Percentiles rank a stretch among this genome's conserved stretches.
Evolutionary conservation across 2,888 invertebrate genomes (phyloP).

Genomic region (Baronia brevicornis): DNA sequence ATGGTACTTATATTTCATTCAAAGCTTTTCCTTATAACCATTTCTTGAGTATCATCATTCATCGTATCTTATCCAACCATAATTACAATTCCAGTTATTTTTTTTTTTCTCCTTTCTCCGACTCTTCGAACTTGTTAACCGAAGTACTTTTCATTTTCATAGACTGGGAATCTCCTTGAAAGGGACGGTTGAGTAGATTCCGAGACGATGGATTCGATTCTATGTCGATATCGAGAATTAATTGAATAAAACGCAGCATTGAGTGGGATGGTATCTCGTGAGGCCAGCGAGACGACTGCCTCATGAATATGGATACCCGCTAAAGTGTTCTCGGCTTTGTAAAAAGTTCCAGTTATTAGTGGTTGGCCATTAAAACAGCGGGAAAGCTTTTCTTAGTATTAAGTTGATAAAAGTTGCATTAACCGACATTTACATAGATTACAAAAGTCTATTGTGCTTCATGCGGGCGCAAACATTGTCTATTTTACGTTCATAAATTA

Average conservation of each 20-base stretch:
- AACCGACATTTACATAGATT: too few species aligned
- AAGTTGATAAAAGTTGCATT: too few species aligned
- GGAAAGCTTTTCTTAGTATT: too few species aligned
- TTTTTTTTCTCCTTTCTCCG: conserved; percentile 7
- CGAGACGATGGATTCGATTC: conserved; percentile 27
- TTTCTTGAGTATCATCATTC: too few species aligned
- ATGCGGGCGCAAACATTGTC: too few species aligned
- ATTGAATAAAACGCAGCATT: conserved; percentile 64
- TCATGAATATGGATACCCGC: conserved; percentile 64
- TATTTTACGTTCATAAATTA: too few species aligned
- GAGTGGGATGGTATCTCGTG: conserved; percentile 29
- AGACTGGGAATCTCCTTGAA: conserved; percentile 26
- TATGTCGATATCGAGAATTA: conserved; percentile 52
- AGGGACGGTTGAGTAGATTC: conserved; percentile 23
- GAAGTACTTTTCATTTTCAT: conserved; percentile 37
- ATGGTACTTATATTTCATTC: too few species aligned
- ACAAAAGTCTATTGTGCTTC: too few species aligned
- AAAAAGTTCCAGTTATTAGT: conserved; percentile 49
- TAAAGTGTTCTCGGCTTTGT: conserved; percentile 49
- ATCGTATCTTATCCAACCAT: neutral
- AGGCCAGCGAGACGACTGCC: conserved; percentile 18
- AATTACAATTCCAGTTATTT: conserved; percentile 2
- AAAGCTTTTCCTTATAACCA: too few species aligned
- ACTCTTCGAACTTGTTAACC: conserved; percentile 23
- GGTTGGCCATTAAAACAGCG: conserved; percentile 35